Percentiles rank a stretch among this genome's conserved stretches.
These are phyloP conservation scores for Eupithecia dodoneata DNA, from an alignment of 2,888 invertebrate species.

Conservation along the genomic window DNA sequence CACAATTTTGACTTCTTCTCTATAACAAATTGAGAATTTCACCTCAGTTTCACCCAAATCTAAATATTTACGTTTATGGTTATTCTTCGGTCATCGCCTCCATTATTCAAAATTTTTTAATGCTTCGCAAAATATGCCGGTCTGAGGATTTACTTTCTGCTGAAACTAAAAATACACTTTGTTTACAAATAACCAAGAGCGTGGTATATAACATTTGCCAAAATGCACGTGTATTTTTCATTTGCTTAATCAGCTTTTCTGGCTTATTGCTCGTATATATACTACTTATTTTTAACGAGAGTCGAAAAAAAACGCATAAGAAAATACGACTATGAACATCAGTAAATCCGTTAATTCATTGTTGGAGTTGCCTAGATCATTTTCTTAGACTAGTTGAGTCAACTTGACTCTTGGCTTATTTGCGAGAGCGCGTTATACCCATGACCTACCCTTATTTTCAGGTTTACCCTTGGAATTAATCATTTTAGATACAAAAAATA, in stretches of 20 bases:
- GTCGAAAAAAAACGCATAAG: neutral
- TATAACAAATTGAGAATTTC: slow-evolving; percentile 12
- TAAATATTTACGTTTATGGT: slow-evolving; percentile 19
- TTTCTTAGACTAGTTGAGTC: too few species aligned
- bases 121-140: slow-evolving; percentile 23
- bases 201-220: slow-evolving; percentile 10
- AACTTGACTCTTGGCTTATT: too few species aligned
- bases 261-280: neutral
- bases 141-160: slow-evolving; percentile 14
- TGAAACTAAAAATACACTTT: slow-evolving; percentile 29
- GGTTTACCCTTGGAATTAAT: neutral
- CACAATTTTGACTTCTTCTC: neutral
- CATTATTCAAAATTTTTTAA: slow-evolving; percentile 24
- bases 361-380: too few species aligned
- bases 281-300: neutral
- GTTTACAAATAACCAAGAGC: slow-evolving; percentile 26
- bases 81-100: slow-evolving; percentile 31
- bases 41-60: neutral
- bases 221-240: neutral
- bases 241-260: neutral
- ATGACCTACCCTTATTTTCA: neutral
- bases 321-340: neutral
- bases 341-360: neutral
- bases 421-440: neutral
- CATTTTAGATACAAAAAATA: neutral